These are phyloP conservation scores for Drosophila asahinai DNA, from an alignment of 1,140 invertebrate species.

Conservation along the genomic window DNA sequence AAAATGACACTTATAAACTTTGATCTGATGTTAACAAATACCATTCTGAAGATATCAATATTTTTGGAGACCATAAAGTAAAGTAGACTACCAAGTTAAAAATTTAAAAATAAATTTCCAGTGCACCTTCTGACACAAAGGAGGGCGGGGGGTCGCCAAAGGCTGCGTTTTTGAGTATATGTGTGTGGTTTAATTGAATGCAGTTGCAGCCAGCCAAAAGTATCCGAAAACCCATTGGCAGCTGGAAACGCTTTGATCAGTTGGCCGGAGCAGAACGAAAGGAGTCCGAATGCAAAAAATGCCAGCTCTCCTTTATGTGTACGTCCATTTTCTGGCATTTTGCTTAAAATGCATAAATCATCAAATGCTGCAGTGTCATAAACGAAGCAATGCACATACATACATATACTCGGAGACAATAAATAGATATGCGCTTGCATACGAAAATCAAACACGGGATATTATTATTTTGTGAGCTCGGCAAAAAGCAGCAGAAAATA, in stretches of 20 bases:
- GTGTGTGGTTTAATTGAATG: conserved; percentile 43
- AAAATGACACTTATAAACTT: too few species aligned
- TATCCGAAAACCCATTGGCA: conserved; percentile 4
- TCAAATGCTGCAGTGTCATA: conserved; percentile 76
- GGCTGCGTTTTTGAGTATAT: conserved; percentile 16
- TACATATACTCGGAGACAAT: conserved; percentile 54
- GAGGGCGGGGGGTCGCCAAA: conserved; percentile 29
- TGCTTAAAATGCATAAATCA: conserved; percentile 81
- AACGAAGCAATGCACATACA: conserved; percentile 62
- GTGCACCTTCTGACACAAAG: not conserved
- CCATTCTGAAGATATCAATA: too few species aligned
- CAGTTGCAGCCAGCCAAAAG: conserved; percentile 19
- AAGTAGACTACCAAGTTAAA: too few species aligned
- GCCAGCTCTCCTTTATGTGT: conserved; percentile 19
- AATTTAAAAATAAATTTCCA: not conserved
- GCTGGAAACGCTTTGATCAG: conserved; percentile 41
- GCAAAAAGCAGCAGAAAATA: conserved; percentile 57
- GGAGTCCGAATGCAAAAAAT: conserved; percentile 8
- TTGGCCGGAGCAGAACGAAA: conserved; percentile 20
- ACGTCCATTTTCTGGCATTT: conserved; percentile 74
- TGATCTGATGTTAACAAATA: too few species aligned
- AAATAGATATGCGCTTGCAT: conserved; percentile 43
- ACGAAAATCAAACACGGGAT: conserved; percentile 69
- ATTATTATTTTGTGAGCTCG: conserved; percentile 80
- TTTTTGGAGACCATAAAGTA: too few species aligned